Conservation (phyloP, 2,113 vertebrate genomes). For the Daboia siamensis region DNA sequence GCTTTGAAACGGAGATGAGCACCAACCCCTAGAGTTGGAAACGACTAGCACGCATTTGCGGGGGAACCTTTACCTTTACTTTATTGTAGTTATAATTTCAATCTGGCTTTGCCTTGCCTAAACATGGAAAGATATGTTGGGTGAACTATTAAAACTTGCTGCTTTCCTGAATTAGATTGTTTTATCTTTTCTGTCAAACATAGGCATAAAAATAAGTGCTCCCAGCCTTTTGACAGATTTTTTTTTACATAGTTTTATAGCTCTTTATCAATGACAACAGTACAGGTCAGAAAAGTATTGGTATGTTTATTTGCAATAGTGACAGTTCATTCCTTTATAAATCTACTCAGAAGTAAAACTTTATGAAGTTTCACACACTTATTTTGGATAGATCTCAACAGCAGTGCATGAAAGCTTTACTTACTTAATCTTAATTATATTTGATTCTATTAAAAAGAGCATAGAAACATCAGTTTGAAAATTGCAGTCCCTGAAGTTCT, state of each 20-base stretch:
- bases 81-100: constrained; percentile 50
- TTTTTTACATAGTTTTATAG: constrained; percentile 28
- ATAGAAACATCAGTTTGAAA: background rate
- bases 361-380: background rate
- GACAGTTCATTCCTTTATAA: background rate
- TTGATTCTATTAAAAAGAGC: background rate
- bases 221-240: constrained; percentile 2
- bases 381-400: background rate
- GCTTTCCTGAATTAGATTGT: constrained; percentile 30
- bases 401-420: background rate
- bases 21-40: no score
- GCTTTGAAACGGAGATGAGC: no score
- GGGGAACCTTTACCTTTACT: no score
- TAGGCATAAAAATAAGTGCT: constrained; percentile 54
- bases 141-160: constrained; percentile 53
- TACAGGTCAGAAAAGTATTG: rapidly evolving
- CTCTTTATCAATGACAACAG: constrained; percentile 4
- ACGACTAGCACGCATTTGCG: no score
- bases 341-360: background rate
- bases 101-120: constrained; percentile 51
- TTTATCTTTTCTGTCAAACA: constrained; percentile 50
- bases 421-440: background rate
- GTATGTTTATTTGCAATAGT: background rate
- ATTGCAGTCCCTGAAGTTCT: background rate
- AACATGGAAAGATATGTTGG: constrained; percentile 49